A percentile compares a stretch with the other conserved stretches of the same genome.
phyloP scores from a whole-genome alignment of 2,113 vertebrate genomes.

The Calyptommatus sinebrachiatus region DNA sequence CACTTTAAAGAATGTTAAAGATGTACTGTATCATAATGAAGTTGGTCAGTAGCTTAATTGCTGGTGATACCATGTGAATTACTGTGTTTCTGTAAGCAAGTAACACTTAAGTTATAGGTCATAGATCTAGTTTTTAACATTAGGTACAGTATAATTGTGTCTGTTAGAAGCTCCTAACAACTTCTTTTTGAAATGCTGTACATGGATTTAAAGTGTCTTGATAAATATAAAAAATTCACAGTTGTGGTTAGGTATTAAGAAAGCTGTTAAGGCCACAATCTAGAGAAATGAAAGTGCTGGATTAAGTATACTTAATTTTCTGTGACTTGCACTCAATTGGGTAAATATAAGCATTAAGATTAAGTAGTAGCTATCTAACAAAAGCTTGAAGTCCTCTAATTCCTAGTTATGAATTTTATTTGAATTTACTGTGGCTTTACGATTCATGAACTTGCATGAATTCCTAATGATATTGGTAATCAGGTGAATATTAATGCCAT shows the following conservation, averaged over 20 bases:
- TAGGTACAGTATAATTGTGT: background rate
- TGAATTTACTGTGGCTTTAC: background rate
- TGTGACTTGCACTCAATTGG: background rate
- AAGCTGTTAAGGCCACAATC: background rate
- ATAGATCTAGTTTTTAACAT: background rate
- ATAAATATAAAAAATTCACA: background rate
- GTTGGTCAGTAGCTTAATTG: background rate
- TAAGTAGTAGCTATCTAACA: slow-evolving; percentile 5
- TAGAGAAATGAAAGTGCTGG: background rate
- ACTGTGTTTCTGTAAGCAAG: background rate
- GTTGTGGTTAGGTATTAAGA: background rate
- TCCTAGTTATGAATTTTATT: background rate
- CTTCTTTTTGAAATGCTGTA: slow-evolving; percentile 1
- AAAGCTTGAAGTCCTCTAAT: background rate
- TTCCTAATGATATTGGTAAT: background rate
- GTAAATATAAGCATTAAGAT: background rate
- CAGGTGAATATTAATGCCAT: background rate
- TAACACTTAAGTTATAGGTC: background rate
- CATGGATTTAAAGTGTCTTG: background rate
- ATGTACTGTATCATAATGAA: background rate
- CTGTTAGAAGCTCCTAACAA: background rate
- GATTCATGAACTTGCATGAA: accelerated
- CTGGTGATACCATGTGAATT: background rate
- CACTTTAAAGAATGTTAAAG: background rate
- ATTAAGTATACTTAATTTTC: background rate